These are phyloP conservation scores for Verasper variegatus DNA, from an alignment of 2,113 vertebrate species.

Conservation along the genomic window DNA sequence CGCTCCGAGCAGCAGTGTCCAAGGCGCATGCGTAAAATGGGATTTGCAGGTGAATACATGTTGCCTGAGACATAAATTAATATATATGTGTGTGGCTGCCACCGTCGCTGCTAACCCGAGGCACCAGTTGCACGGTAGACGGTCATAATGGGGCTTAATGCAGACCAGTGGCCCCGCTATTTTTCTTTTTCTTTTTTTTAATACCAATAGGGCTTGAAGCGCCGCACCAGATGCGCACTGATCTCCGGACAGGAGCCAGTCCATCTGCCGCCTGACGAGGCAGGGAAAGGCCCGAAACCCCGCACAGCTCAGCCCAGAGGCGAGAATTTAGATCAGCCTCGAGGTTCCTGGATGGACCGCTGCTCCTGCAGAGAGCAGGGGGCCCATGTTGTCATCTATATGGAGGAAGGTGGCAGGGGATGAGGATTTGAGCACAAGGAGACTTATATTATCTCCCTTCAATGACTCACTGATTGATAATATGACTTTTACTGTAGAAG, in stretches of 20 bases:
- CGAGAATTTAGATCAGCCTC: slow-evolving; percentile 71
- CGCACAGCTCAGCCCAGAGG: slow-evolving; percentile 64
- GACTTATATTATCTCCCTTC: background rate
- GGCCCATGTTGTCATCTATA: slow-evolving; percentile 31
- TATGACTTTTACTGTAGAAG: too few relatives aligned
- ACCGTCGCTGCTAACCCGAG: slow-evolving; percentile 43
- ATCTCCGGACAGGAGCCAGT: slow-evolving; percentile 79
- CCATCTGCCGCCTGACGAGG: slow-evolving; percentile 84
- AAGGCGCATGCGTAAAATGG: background rate
- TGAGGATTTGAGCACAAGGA: background rate
- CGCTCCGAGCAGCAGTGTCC: background rate
- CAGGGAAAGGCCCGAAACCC: slow-evolving; percentile 68
- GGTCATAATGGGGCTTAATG: slow-evolving; percentile 75
- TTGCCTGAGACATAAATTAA: background rate
- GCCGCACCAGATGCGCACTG: slow-evolving; percentile 83
- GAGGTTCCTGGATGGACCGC: slow-evolving; percentile 52
- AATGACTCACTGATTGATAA: too few relatives aligned
- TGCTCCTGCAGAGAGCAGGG: slow-evolving; percentile 36
- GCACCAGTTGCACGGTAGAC: slow-evolving; percentile 83
- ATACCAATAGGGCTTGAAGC: slow-evolving; percentile 60
- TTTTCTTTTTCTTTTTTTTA: background rate
- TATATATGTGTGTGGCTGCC: slow-evolving; percentile 14
- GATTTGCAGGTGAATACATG: background rate
- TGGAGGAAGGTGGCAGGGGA: slow-evolving; percentile 7
- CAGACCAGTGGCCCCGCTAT: slow-evolving; percentile 61